A percentile compares a stretch with the other conserved stretches of the same genome.
phyloP scores from a whole-genome alignment of 1,140 invertebrate genomes.

The Colletes gigas region DNA sequence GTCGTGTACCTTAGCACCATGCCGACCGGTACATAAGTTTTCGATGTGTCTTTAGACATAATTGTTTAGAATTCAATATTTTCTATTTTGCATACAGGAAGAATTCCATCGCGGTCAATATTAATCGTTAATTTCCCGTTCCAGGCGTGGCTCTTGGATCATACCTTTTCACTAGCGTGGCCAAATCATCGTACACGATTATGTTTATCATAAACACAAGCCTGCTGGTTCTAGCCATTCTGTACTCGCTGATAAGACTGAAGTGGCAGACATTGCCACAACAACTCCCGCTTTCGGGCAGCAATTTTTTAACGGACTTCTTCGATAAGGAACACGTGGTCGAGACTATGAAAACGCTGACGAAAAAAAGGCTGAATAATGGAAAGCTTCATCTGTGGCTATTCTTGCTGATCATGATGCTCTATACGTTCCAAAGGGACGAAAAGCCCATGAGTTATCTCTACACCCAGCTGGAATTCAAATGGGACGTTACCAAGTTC shows the following conservation, averaged over 20 bases:
- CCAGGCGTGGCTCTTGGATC: conserved; percentile 79
- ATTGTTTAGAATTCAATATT: too few species aligned
- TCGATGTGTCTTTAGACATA: too few species aligned
- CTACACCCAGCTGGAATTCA: conserved; percentile 85
- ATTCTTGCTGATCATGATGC: conserved; percentile 85
- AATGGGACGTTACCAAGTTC: conserved; percentile 84
- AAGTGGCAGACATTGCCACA: conserved; percentile 85
- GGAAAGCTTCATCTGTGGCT: conserved; percentile 84
- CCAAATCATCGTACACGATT: conserved; percentile 84
- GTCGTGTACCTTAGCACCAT: conserved; percentile 88
- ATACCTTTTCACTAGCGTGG: conserved; percentile 82
- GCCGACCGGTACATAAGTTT: conserved; percentile 83
- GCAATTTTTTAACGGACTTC: conserved; percentile 85
- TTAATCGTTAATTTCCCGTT: conserved; percentile 44
- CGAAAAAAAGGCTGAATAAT: conserved; percentile 81
- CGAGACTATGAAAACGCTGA: conserved; percentile 83
- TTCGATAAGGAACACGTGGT: conserved; percentile 86
- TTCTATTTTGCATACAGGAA: too few species aligned
- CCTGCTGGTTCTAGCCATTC: conserved; percentile 83
- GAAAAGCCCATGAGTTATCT: conserved; percentile 86
- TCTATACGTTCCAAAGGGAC: conserved; percentile 90
- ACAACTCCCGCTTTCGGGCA: conserved; percentile 82
- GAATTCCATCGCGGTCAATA: neutral
- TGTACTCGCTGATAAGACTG: conserved; percentile 84
- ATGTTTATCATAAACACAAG: conserved; percentile 87